Percentiles rank a stretch among this genome's conserved stretches.
phyloP scores from a whole-genome alignment of 1,140 invertebrate genomes.

The Telenomus remus region DNA sequence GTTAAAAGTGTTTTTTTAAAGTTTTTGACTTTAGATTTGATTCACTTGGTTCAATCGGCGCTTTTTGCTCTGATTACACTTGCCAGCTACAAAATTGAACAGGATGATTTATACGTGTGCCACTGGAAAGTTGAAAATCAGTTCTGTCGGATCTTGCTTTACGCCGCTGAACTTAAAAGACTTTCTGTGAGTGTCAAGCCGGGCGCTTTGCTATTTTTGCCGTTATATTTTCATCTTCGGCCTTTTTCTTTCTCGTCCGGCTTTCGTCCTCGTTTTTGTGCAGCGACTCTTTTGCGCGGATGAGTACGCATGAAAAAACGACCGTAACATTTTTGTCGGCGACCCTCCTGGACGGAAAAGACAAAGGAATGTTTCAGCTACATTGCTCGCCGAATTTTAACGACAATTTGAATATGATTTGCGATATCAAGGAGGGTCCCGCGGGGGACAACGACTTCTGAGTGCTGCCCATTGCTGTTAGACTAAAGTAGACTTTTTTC shows the following conservation, averaged over 20 bases:
- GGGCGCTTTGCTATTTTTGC: constrained; percentile 36
- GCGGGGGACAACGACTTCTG: constrained; percentile 7
- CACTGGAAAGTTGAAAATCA: constrained; percentile 34
- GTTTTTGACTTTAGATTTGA: no score
- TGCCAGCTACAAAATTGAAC: neutral
- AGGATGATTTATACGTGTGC: constrained; percentile 22
- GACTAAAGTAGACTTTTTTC: constrained; percentile 1
- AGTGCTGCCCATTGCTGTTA: constrained; percentile 11
- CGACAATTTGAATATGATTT: constrained; percentile 25
- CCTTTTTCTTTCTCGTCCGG: constrained; percentile 13
- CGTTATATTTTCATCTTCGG: constrained; percentile 43
- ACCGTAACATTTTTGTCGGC: constrained; percentile 21
- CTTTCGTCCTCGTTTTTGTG: constrained; percentile 12
- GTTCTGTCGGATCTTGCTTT: constrained; percentile 26
- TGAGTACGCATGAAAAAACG: constrained; percentile 29
- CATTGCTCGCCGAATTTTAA: constrained; percentile 24
- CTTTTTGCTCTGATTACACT: neutral
- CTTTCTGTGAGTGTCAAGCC: constrained; percentile 23
- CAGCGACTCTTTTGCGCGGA: constrained; percentile 31
- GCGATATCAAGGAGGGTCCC: constrained; percentile 10
- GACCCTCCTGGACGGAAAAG: constrained; percentile 30
- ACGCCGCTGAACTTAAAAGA: constrained; percentile 38
- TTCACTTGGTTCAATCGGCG: no score
- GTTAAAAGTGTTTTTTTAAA: no score
- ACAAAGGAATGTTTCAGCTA: constrained; percentile 31